Evolutionary conservation across 1,140 invertebrate species (phyloP), one percentile per base, ranked within the genome.

Genomic region (Drosophila tsacasi): DNA sequence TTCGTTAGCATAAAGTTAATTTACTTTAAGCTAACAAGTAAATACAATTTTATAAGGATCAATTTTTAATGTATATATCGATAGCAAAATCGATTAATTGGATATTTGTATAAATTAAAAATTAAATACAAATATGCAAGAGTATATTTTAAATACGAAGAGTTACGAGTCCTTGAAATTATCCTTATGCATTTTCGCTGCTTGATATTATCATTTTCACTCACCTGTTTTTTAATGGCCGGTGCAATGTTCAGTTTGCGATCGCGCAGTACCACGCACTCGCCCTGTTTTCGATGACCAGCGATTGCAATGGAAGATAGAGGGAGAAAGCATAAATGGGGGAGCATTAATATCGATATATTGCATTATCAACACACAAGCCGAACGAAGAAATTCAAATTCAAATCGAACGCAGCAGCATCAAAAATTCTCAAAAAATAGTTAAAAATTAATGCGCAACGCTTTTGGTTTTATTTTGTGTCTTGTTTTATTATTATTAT

Each of bases 201-300:
- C 6, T n/a, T n/a, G 5, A 10, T 12, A 3, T 10, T 10, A 10
- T 35, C 32, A 13, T 35, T 37, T 2, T 17, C 15, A 91, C 85
- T 93, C 89, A 96, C 95, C 94, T 97, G 97, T 93, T 98, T 98
- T 89, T 97, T 97, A 72, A 98, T 97, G 71, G 97, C 97, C 75
- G 97, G 97, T n/a, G 97, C 97, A 93, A 98, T 97, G 91, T 98
- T 98, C 58, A 98, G 93, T 93, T 97, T 97, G 81, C 97, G 94
- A 91, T 97, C 97, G 91, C 96, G 95, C 74, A 97, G 94, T 42
- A 97, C 94, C 73, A 97, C 95, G 91, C 96, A 95, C 73, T 97
- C 96, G 52, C 95, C 94, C 95, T 96, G 91, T 65, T 94, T 94
- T 81, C 30, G 27, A 19, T 8, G 30, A 2, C 30, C 58, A 42